Evolutionary conservation across 2,888 invertebrate genomes (phyloP), one percentile per base, ranked within the genome.

Genomic region (Drosophila histrio): DNA sequence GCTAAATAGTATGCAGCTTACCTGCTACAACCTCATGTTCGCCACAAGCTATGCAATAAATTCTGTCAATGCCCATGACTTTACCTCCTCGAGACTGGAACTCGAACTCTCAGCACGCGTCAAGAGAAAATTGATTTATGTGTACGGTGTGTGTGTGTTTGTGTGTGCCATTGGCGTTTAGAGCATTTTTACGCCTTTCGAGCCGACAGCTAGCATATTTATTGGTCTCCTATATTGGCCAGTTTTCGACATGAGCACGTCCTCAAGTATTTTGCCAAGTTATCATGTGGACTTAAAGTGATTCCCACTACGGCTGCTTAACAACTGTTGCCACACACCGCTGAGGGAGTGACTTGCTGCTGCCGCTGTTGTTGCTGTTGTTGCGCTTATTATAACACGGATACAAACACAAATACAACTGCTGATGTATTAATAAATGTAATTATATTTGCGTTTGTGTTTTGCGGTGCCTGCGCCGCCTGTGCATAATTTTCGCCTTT

Each of bases 401-500:
- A 49, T 13, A 24, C 34, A 22, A 9, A 28, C 17, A 39, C 52
- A 39, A 72, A 72, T 77, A 77, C 72, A 77, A 87, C 72, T 72
- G 79, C 83, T 79, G 77, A 82, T 84, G 87, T 85, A 84, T 72
- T 79, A 87, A 79, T 87, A 85, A 85, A 84, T 84, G 77, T 84
- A 87, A 84, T 84, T 84, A 79, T 71, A 77, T 79, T 81, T 81
- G 64, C 63, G 70, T 68, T 85, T 58, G 71, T 60, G 69, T 65
- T 84, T 38, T 73, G 73, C 47, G 50, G 52, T 59, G 59, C 30
- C 28, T 36, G 50, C 59, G 53, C 79, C 80, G 87, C 69, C 82
- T 86, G 87, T 67, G 84, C 81, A 83, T 83, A 80, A 83, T 86
- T 87, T 84, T 84, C 79, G 62, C 72, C 61, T 39, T 30, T 59